Base-by-base conservation (phyloP, 92 coral and sea anemone genomes). In the Palythoa caribaeorum region DNA sequence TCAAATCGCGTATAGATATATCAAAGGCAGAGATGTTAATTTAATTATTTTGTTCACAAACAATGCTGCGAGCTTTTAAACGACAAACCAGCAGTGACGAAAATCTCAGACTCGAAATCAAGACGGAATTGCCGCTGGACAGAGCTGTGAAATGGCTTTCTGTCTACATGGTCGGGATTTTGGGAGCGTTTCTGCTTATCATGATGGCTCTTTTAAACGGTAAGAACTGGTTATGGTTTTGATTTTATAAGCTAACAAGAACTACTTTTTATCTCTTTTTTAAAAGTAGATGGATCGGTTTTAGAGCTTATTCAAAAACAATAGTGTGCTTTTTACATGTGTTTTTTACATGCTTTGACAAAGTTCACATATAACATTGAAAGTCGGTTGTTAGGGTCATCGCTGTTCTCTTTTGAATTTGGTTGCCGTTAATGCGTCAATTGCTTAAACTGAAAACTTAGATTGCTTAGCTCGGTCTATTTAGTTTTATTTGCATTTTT, bases 81-180 rank as follows among this genome's bases (percentile, higher is more conserved):
- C 62, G 84, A 54, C 84, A 11, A 66, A 68, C 63, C 9, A 19
- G 62, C 3, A 52, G 15, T 52, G 76, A 68, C 10, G 60, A 51
- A 14, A 44, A 50, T 39, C 11, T 48, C 9, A 66, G 53, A 68
- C 59, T 70, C 20, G 76, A 88, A 51, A 87, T 95, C 71, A 87
- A 87, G 50, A 87, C 90, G n/a, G 98, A 93, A 78, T 76, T 94
- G 1, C 89, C 91, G 10, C 87, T 94, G 62, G 98, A 95, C 79
- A 88, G 79, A 80, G 88, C 90, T 8, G 98, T 93, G 17, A 89
- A 92, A 78, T 92, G 91, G 90, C 73, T 93, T 20, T 87, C 93
- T 6, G 96, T 95, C 38, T 93, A 93, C 28, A 78, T 90, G 38
- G 91, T 93, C 16, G 92, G 91, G 15, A 72, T 84, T 1, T 79